Percentiles rank a stretch among this genome's conserved stretches.
Evolutionary conservation across 2,113 vertebrate genomes (phyloP).

Genomic region (Myrmophylax atrothorax): DNA sequence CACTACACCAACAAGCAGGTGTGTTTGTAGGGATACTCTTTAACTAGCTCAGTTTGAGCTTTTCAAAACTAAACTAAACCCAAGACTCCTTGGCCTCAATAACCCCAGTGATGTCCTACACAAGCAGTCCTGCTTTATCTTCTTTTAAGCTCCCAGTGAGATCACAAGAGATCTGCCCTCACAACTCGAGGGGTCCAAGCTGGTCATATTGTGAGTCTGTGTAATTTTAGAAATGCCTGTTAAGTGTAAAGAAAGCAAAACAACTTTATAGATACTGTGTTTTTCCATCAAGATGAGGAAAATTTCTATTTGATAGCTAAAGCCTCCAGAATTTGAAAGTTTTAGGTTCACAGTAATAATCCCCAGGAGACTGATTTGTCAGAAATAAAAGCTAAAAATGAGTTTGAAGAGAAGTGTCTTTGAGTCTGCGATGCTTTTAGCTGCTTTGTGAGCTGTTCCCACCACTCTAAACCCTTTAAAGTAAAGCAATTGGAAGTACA

Average conservation of each 20-base stretch:
- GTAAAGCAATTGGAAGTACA: not conserved
- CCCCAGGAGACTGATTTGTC: not conserved
- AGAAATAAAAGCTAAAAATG: not conserved
- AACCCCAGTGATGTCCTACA: not conserved
- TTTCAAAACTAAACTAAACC: not conserved
- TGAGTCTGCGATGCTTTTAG: not conserved
- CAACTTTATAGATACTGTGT: not conserved
- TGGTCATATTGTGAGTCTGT: not conserved
- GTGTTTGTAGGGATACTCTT: not conserved
- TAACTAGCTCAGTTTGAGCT: not conserved
- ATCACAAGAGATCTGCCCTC: not conserved
- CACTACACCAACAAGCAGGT: not conserved
- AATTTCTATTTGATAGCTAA: not conserved
- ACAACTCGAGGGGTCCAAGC: not conserved
- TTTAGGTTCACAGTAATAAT: not conserved
- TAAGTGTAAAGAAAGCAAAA: not conserved
- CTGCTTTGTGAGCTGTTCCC: not conserved
- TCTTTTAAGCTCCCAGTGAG: not conserved
- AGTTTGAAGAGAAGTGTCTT: not conserved
- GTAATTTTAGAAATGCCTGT: not conserved
- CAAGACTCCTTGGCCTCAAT: not conserved
- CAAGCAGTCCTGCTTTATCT: not conserved
- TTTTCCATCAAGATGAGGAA: not conserved
- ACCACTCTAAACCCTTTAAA: not conserved
- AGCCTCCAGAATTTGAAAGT: not conserved